Conservation (phyloP, 2,888 invertebrate genomes). For the Copidosoma aretas region DNA sequence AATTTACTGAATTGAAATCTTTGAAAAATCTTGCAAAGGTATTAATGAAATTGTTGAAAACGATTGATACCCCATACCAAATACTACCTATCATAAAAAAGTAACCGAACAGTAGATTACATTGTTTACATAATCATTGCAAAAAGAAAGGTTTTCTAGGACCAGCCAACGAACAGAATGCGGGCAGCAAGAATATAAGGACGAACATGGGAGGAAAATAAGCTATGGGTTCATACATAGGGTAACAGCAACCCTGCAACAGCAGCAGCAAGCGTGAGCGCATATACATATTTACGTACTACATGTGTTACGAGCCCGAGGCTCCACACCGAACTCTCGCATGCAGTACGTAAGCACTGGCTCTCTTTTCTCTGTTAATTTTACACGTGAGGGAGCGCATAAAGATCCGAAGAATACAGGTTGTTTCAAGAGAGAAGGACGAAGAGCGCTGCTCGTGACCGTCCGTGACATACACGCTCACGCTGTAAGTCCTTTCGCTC, state of each 20-base stretch:
- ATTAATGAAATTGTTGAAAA: too few species aligned
- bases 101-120: too few species aligned
- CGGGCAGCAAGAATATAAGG: too few species aligned
- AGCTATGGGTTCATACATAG: neutral
- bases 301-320: neutral
- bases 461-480: constrained; percentile 53
- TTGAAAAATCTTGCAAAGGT: too few species aligned
- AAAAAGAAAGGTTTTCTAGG: too few species aligned
- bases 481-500: constrained; percentile 43
- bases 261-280: neutral
- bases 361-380: too few species aligned
- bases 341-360: neutral
- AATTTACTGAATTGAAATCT: too few species aligned
- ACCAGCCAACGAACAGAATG: too few species aligned
- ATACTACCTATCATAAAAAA: too few species aligned
- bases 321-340: neutral
- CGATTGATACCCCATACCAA: too few species aligned
- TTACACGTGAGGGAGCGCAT: neutral
- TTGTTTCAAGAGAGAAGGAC: neutral
- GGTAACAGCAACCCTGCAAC: neutral
- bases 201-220: neutral
- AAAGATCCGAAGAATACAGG: neutral
- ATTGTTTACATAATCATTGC: too few species aligned
- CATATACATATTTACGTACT: neutral
- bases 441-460: constrained; percentile 49